Conservation (phyloP, 2,113 vertebrate genomes). For the Cyanistes caeruleus region DNA sequence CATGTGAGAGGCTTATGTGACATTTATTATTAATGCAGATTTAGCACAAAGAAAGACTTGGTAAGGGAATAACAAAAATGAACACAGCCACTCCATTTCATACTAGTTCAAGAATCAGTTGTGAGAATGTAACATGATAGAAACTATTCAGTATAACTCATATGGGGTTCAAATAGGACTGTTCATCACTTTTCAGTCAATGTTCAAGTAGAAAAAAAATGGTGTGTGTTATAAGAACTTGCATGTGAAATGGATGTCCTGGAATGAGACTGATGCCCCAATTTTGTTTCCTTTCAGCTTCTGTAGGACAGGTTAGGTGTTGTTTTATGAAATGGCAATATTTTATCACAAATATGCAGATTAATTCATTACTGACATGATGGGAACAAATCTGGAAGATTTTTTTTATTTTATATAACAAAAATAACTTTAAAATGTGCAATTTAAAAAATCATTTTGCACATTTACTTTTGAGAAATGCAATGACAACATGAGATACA, state of each 20-base stretch:
- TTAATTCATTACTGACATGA: background rate
- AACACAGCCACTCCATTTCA: background rate
- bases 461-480: background rate
- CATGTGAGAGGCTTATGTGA: background rate
- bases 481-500: background rate
- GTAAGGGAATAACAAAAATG: background rate
- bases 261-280: background rate
- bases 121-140: background rate
- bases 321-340: background rate
- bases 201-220: background rate
- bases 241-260: background rate
- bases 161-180: background rate
- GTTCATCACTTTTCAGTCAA: background rate
- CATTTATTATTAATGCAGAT: background rate
- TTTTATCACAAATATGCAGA: background rate
- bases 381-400: background rate
- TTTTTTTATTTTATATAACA: background rate
- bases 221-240: background rate
- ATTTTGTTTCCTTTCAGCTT: background rate
- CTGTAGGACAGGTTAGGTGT: background rate
- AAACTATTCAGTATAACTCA: background rate
- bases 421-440: background rate
- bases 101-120: background rate
- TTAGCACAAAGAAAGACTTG: background rate
- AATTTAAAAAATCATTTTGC: background rate